Evolutionary conservation across 2,113 vertebrate species (phyloP).

Genomic region (Microcebus murinus): DNA sequence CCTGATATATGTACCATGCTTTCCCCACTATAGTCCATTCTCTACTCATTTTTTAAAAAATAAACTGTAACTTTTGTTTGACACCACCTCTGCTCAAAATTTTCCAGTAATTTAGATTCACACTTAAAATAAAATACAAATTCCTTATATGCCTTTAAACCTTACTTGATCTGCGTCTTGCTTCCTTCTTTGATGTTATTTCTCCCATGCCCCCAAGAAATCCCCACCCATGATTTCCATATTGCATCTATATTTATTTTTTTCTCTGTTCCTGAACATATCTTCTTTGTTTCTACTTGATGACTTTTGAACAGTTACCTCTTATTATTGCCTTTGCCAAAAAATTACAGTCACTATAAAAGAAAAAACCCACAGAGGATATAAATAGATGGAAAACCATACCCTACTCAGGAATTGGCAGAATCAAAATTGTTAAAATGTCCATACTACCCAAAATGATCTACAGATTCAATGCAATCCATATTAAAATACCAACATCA

Average conservation of each 20-base stretch:
- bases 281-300: background rate
- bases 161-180: background rate
- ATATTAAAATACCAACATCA: too few species aligned
- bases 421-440: too few species aligned
- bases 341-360: background rate
- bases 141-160: background rate
- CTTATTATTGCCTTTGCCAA: background rate
- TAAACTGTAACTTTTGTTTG: background rate
- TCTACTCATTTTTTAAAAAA: background rate
- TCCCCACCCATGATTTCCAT: background rate
- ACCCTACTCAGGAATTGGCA: too few species aligned
- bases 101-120: background rate
- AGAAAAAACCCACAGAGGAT: background rate
- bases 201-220: rapidly evolving
- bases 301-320: background rate
- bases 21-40: background rate
- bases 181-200: background rate
- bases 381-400: too few species aligned
- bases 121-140: background rate
- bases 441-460: too few species aligned
- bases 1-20: background rate
- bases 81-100: background rate
- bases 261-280: background rate
- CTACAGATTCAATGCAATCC: too few species aligned
- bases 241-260: background rate